A percentile compares a stretch with the other conserved stretches of the same genome.
phyloP scores from a whole-genome alignment of 2,113 vertebrate species.

The Danionella cerebrum region DNA sequence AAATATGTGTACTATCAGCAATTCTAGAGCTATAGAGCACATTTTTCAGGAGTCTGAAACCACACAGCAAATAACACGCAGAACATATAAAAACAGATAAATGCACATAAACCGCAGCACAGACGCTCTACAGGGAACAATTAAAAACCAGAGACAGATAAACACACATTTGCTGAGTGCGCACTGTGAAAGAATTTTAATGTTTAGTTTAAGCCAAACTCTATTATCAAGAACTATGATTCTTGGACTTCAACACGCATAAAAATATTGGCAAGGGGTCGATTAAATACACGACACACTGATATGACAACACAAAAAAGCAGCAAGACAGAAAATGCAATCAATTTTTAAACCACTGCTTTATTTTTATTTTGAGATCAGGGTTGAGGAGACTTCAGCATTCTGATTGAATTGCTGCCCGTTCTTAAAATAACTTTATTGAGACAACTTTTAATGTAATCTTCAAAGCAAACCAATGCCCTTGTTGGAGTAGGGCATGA shows the following conservation, averaged over 20 bases:
- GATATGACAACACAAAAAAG: not conserved
- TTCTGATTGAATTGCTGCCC: no score
- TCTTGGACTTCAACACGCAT: not conserved
- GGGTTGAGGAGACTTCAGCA: no score
- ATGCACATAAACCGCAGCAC: not conserved
- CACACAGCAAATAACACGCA: not conserved
- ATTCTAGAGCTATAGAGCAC: not conserved
- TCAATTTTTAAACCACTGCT: no score
- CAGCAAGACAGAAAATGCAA: not conserved
- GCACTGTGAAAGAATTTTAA: not conserved
- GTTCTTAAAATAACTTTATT: no score
- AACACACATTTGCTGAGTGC: not conserved
- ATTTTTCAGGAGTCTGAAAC: not conserved
- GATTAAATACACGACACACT: not conserved
- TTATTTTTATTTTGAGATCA: no score
- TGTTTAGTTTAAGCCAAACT: not conserved
- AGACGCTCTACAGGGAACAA: not conserved
- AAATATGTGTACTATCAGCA: slow-evolving; percentile 14
- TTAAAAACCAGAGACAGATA: not conserved
- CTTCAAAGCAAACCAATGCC: no score
- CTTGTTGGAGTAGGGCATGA: no score
- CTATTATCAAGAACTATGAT: not conserved
- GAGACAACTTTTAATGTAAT: no score
- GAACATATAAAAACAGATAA: not conserved
- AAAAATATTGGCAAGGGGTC: not conserved